Conservation (phyloP, 2,797 vertebrate species). For the Acrocephalus scirpaceus region DNA sequence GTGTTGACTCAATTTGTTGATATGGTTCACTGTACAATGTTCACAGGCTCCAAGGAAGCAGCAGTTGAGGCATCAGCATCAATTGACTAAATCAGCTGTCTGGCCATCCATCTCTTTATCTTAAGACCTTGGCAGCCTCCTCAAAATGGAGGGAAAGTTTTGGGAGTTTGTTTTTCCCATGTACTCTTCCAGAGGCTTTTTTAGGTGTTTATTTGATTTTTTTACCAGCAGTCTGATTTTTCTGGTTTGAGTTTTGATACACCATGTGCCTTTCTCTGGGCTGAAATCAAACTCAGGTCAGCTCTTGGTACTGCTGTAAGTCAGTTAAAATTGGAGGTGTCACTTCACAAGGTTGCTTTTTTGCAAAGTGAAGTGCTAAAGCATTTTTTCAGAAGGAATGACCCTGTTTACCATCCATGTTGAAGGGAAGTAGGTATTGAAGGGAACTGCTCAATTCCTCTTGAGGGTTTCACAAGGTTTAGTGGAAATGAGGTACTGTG, state of each 20-base stretch:
- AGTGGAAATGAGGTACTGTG: background rate
- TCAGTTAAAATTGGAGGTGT: background rate
- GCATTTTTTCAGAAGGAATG: background rate
- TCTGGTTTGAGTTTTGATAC: background rate
- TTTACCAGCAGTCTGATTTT: background rate
- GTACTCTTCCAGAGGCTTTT: background rate
- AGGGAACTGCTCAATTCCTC: conserved; percentile 3
- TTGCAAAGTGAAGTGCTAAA: background rate
- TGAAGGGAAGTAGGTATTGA: background rate
- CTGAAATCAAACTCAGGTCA: background rate
- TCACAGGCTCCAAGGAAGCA: conserved; percentile 16
- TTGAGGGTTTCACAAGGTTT: background rate
- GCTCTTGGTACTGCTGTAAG: background rate
- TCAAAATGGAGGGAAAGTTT: background rate
- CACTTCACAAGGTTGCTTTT: background rate
- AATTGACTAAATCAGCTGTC: background rate
- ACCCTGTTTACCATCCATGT: background rate
- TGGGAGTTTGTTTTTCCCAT: background rate
- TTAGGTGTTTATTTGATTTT: background rate
- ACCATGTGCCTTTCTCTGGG: background rate
- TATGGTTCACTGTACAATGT: background rate
- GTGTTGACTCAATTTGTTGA: background rate
- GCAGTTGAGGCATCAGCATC: background rate
- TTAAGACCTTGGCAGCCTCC: background rate
- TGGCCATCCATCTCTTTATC: background rate